Conservation (phyloP, 2,797 vertebrate genomes). For the Gouania willdenowi region DNA sequence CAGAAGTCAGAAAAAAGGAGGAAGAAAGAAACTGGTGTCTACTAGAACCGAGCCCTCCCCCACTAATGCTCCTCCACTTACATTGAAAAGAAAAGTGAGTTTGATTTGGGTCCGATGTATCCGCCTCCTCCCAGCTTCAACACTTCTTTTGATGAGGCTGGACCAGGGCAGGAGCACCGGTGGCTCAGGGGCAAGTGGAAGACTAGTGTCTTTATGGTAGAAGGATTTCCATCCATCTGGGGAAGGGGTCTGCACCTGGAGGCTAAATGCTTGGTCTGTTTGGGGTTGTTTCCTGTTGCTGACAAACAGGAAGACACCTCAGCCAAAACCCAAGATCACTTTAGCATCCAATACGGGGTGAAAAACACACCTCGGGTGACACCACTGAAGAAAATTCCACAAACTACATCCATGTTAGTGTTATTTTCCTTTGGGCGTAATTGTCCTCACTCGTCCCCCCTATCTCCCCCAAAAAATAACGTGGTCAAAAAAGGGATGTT, state of each 20-base stretch:
- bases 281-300: slow-evolving; percentile 66
- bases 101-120: slow-evolving; percentile 67
- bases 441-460: too few species aligned
- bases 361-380: slow-evolving; percentile 34
- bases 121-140: slow-evolving; percentile 72
- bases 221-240: slow-evolving; percentile 73
- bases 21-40: slow-evolving; percentile 80
- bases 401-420: too few species aligned
- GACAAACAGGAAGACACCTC: slow-evolving; percentile 68
- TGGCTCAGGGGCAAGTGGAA: slow-evolving; percentile 65
- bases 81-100: slow-evolving; percentile 65
- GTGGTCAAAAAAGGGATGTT: too few species aligned
- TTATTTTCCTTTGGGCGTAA: too few species aligned
- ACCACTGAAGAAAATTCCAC: neutral
- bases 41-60: slow-evolving; percentile 37
- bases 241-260: slow-evolving; percentile 77
- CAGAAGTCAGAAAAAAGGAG: slow-evolving; percentile 60
- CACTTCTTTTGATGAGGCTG: slow-evolving; percentile 71
- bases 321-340: slow-evolving; percentile 60
- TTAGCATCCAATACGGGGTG: slow-evolving; percentile 28
- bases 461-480: too few species aligned
- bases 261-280: slow-evolving; percentile 76
- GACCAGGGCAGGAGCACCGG: slow-evolving; percentile 68
- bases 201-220: slow-evolving; percentile 77
- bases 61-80: slow-evolving; percentile 53